Percentiles rank a stretch among this genome's conserved stretches.
phyloP scores from a whole-genome alignment of 2,113 vertebrate genomes.

The Chiloscyllium plagiosum region DNA sequence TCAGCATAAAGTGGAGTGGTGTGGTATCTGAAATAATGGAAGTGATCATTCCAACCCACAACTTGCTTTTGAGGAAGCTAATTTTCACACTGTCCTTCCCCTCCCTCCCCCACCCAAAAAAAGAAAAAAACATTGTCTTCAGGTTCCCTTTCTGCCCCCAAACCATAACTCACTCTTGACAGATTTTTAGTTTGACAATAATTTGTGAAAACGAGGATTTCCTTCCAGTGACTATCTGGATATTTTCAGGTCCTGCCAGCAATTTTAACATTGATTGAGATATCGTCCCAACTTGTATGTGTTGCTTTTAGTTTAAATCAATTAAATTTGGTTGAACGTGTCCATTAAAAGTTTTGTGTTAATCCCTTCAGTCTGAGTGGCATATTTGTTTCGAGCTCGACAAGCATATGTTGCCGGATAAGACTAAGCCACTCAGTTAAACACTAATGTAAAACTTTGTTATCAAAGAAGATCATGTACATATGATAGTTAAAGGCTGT shows the following conservation, averaged over 20 bases:
- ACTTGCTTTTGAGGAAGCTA: not conserved
- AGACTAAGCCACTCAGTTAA: no score
- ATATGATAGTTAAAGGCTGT: no score
- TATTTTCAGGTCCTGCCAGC: not conserved
- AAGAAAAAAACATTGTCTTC: not conserved
- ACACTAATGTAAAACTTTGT: no score
- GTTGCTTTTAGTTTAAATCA: no score
- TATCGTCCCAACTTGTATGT: no score
- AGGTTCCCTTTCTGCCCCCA: not conserved
- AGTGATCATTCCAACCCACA: not conserved
- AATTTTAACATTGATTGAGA: not conserved
- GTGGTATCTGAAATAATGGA: not conserved
- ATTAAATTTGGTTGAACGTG: no score
- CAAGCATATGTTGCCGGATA: no score
- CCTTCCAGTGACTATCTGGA: not conserved
- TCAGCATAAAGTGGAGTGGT: not conserved
- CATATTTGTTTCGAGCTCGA: no score
- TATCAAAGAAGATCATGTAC: no score
- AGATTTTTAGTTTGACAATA: not conserved
- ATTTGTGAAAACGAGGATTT: not conserved
- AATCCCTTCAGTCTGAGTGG: no score
- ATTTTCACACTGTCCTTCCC: constrained; percentile 39
- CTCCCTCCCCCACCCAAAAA: not conserved
- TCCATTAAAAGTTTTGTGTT: no score
- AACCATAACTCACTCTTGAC: not conserved